Base-by-base conservation (phyloP, 1,140 invertebrate species). In the Anastatus disparis region DNA sequence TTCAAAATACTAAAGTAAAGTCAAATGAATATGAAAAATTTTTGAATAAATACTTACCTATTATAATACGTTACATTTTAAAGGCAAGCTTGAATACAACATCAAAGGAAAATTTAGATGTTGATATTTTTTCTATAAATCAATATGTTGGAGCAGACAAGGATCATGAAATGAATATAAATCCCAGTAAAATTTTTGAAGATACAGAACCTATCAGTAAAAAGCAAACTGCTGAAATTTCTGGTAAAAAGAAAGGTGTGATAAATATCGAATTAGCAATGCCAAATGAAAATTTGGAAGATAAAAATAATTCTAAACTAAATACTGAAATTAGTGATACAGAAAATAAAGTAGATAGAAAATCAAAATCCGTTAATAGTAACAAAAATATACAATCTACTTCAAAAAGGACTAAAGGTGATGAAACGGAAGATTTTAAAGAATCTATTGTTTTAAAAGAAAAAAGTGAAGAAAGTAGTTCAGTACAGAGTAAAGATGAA, bases 91-190 rank as follows among this genome's bases (percentile, higher is more conserved):
- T 68, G 42, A 64, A 55, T 56, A 8, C 35, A 71, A 13, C 62
- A 74, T 63, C 55, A 58, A 29, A 74, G 74, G 27, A 63, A 69
- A 22, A 55, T 17, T 69, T 70, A 31, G 68, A 78, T 53, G 73
- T 77, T 13, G 73, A 79, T 59, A 71, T 77, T 40, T 75, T 81
- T 48, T 71, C 78, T 72, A 58, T 79, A 31, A 72, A 74, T 12
- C 75, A 80, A 71, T 73, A 79, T 53, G 73, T 78, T 31, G 77
- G 75, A 65, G 69, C 66, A 20, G 48, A 72, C 1, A 72, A 78
- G 56, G 62, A 71, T 22, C 38, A 72, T 42, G n/a, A n/a, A 8
- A 72, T 52, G 1, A 52, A 75, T 66, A n/a, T 61, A 64, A 56
- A 73, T 73, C 40, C 27, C 70, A 61, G 55, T 13, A 48, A 72